Conservation (phyloP, 2,113 vertebrate genomes). For the Entelurus aequoreus region DNA sequence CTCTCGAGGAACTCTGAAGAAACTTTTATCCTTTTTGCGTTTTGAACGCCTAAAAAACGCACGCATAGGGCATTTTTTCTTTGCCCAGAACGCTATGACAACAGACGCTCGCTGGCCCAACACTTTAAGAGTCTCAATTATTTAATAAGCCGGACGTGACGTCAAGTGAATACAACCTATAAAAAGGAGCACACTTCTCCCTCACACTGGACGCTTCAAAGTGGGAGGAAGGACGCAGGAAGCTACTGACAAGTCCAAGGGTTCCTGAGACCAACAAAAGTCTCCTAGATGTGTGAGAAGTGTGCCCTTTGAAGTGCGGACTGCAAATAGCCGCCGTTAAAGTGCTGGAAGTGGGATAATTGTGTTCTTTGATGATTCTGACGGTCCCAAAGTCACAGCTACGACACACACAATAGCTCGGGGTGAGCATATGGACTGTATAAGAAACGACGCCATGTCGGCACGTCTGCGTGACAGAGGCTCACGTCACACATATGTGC, state of each 20-base stretch:
- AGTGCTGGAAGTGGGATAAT: background rate
- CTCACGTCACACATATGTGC: background rate
- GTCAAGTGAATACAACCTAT: too few relatives aligned
- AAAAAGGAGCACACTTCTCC: background rate
- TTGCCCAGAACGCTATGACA: too few relatives aligned
- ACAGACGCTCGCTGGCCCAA: too few relatives aligned
- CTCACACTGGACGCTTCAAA: constrained; percentile 30
- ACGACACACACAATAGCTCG: too few relatives aligned
- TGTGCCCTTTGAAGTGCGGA: constrained; percentile 47
- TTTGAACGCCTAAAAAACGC: too few relatives aligned
- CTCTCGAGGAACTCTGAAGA: too few relatives aligned
- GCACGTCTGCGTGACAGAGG: background rate
- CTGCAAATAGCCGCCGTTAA: background rate
- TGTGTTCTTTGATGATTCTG: constrained; percentile 13
- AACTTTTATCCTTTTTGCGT: too few relatives aligned
- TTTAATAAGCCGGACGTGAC: too few relatives aligned
- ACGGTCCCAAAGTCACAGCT: constrained; percentile 5
- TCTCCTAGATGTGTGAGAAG: constrained; percentile 33
- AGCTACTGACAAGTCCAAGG: background rate
- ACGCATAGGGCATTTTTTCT: too few relatives aligned
- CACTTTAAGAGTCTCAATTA: too few relatives aligned
- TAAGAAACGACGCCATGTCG: background rate
- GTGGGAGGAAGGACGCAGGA: constrained; percentile 8
- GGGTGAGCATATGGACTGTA: too few relatives aligned
- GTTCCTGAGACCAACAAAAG: constrained; percentile 18